These are phyloP conservation scores for Hestina assimilis DNA, from an alignment of 1,140 invertebrate genomes.

Conservation along the genomic window DNA sequence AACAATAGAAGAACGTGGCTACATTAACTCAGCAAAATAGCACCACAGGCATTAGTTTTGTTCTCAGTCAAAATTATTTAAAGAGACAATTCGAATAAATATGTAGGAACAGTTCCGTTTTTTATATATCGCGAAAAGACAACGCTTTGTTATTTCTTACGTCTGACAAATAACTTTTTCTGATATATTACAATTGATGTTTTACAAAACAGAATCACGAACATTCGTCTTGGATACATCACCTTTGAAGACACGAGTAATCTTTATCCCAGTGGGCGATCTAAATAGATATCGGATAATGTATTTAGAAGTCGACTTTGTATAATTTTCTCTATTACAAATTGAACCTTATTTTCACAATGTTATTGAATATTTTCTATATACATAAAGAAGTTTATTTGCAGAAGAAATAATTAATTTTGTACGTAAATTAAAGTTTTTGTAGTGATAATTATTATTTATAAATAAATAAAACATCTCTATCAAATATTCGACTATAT, in stretches of 20 bases:
- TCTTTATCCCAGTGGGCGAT: constrained; percentile 22
- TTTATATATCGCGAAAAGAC: neutral
- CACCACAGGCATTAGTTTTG: neutral
- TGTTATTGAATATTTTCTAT: neutral
- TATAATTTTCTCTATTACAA: neutral
- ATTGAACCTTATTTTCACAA: neutral
- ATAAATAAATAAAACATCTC: no score
- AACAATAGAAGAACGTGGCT: constrained; percentile 6
- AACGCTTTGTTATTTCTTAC: constrained; percentile 17
- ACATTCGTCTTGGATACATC: constrained; percentile 22
- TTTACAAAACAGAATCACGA: constrained; percentile 22
- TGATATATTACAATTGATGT: constrained; percentile 21
- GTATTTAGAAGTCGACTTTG: neutral
- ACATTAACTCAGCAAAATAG: constrained; percentile 8
- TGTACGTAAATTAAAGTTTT: no score
- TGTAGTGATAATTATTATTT: no score
- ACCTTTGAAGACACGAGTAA: constrained; percentile 27
- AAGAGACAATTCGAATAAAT: neutral
- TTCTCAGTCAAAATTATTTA: neutral
- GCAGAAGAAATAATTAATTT: no score
- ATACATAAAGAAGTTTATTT: no score
- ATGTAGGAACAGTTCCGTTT: constrained; percentile 11
- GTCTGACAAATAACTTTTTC: constrained; percentile 20
- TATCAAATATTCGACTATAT: no score
- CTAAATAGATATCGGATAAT: constrained; percentile 20